A percentile compares a stretch with the other conserved stretches of the same genome.
Conservation (phyloP, 1,140 invertebrate genomes). For the Heliconius himera region DNA sequence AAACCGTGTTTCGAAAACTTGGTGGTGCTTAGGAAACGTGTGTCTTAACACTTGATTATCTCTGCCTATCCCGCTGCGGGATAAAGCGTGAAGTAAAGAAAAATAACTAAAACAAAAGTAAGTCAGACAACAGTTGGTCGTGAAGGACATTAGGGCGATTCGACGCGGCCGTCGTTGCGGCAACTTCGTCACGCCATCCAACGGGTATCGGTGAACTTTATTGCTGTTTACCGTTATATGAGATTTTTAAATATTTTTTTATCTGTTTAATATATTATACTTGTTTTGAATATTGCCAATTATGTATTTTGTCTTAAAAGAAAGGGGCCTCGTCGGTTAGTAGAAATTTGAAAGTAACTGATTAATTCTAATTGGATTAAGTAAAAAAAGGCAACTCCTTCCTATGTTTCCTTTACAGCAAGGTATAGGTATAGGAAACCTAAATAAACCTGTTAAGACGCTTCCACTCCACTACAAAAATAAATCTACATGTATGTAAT, state of each 20-base stretch:
- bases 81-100: neutral
- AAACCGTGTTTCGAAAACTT: neutral
- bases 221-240: slow-evolving; percentile 25
- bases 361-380: no score
- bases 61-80: neutral
- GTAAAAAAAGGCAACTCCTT: no score
- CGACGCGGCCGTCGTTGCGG: slow-evolving; percentile 35
- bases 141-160: slow-evolving; percentile 39
- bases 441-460: no score
- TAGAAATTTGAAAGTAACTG: no score
- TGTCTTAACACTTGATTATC: neutral
- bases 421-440: no score
- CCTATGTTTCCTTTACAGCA: no score
- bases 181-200: slow-evolving; percentile 27
- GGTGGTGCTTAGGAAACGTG: neutral
- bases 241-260: neutral
- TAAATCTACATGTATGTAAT: no score
- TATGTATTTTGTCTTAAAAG: no score
- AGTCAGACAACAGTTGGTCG: slow-evolving; percentile 36
- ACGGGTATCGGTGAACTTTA: slow-evolving; percentile 15
- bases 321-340: no score
- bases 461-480: no score
- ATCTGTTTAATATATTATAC: neutral
- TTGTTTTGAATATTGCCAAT: neutral
- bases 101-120: slow-evolving; percentile 27